phyloP scores from a whole-genome alignment of 2,113 vertebrate genomes.

The Prochilodus magdalenae region DNA sequence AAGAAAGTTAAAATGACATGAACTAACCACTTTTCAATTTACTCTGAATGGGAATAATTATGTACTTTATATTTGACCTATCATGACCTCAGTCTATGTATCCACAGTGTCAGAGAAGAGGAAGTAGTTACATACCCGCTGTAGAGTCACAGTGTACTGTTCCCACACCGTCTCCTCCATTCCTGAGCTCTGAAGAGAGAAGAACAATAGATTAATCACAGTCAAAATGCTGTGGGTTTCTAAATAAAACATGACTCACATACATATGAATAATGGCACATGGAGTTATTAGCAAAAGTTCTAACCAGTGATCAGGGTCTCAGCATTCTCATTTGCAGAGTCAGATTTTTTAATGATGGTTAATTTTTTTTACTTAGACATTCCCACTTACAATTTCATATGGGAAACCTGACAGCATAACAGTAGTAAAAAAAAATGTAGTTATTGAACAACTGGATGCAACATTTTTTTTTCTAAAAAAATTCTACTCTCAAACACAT shows the following conservation, averaged over 20 bases:
- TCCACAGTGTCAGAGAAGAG: background rate
- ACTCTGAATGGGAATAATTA: too few species aligned
- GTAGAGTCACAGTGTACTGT: conserved; percentile 93
- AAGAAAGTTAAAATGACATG: too few species aligned
- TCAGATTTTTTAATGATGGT: too few species aligned
- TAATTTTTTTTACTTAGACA: background rate
- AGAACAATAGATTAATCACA: conserved; percentile 22
- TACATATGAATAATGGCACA: background rate
- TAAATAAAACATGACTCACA: background rate
- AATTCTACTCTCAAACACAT: too few species aligned
- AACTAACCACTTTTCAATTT: too few species aligned
- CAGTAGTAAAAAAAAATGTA: too few species aligned
- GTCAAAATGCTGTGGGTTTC: conserved; percentile 38
- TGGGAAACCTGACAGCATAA: background rate
- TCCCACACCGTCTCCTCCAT: conserved; percentile 96
- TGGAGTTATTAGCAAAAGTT: background rate
- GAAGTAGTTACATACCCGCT: conserved; percentile 80
- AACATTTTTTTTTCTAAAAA: too few species aligned
- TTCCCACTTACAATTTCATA: background rate
- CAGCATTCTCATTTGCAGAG: too few species aligned
- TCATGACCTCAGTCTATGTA: too few species aligned
- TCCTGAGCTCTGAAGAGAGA: conserved; percentile 69
- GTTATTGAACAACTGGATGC: too few species aligned
- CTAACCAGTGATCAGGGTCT: background rate
- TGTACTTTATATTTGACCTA: too few species aligned